Evolutionary conservation across 2,888 invertebrate genomes (phyloP), one percentile per base, ranked within the genome.

Genomic region (Cerastis leucographa): DNA sequence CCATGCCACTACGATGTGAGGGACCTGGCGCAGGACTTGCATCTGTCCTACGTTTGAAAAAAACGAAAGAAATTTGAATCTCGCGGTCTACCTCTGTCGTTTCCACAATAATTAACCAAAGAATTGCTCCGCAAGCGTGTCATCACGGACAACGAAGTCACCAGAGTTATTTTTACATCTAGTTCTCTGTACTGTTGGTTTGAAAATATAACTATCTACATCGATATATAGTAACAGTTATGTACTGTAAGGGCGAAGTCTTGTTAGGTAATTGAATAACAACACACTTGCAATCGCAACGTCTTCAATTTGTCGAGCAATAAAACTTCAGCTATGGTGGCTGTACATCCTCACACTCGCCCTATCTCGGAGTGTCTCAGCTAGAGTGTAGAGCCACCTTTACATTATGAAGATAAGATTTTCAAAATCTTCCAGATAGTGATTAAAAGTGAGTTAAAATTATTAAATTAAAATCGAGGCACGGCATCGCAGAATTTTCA

Each of bases 1-100:
- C 92, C 97, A 98, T n/a, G n/a, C n/a, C n/a, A n/a, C 46, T 98
- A 98, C 71, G 91, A 90, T 11, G 94, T 94, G 75, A 96, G 96
- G 78, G 92, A 93, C 1, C 80, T 96, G 42, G 96, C 95, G 3
- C 90, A 88, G 51, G 94, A 96, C 84, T 90, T 92, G 2, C 93
- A 94, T n/a, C 87, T 96, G 44, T 91, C 96, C n/a, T n/a, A n/a
- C n/a, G n/a, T n/a, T n/a, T n/a, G n/a, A n/a, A n/a, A n/a, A n/a
- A n/a, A n/a, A n/a, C n/a, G n/a, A n/a, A n/a, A n/a, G n/a, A n/a
- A n/a, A n/a, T n/a, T n/a, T n/a, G n/a, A n/a, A n/a, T n/a, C n/a
- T n/a, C n/a, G n/a, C n/a, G n/a, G n/a, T n/a, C n/a, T n/a, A n/a
- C n/a, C n/a, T n/a, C n/a, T n/a, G n/a, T n/a, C n/a, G n/a, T n/a